These are phyloP conservation scores for Lithophane leautieri DNA, from an alignment of 2,888 invertebrate species.

Conservation along the genomic window DNA sequence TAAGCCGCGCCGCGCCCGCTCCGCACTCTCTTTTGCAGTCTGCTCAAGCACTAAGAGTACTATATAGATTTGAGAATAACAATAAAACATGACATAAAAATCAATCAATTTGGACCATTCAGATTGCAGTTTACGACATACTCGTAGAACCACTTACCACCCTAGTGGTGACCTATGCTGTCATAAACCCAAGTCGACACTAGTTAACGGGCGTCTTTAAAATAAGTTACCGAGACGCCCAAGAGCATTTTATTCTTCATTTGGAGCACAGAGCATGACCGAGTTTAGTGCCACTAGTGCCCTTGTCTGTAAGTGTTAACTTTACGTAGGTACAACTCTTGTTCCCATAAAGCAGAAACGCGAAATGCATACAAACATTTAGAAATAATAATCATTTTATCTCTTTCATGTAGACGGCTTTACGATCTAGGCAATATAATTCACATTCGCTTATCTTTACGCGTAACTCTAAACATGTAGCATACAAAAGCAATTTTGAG, in stretches of 20 bases:
- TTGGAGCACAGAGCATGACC: slow-evolving; percentile 15
- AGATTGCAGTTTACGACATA: not conserved
- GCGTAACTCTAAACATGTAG: slow-evolving; percentile 66
- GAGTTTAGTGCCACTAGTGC: slow-evolving; percentile 9
- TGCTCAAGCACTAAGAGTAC: too few species aligned
- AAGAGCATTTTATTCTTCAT: slow-evolving; percentile 21
- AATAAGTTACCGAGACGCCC: not conserved
- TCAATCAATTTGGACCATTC: not conserved
- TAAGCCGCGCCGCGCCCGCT: too few species aligned
- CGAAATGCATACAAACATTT: slow-evolving; percentile 58
- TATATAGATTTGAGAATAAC: too few species aligned
- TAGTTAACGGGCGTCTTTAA: slow-evolving; percentile 10
- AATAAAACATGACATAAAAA: not conserved
- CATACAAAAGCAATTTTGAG: slow-evolving; percentile 76
- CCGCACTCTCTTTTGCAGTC: too few species aligned
- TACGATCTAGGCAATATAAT: slow-evolving; percentile 65
- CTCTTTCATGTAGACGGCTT: slow-evolving; percentile 59
- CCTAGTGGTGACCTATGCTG: not conserved
- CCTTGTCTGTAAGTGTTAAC: slow-evolving; percentile 32
- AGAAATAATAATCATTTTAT: slow-evolving; percentile 66
- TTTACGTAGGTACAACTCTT: slow-evolving; percentile 36
- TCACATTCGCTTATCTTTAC: slow-evolving; percentile 70
- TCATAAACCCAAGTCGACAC: not conserved
- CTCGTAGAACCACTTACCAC: not conserved
- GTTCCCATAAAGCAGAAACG: slow-evolving; percentile 51